Evolutionary conservation across 2,888 invertebrate genomes (phyloP).

Genomic region (Xylophagus ater): DNA sequence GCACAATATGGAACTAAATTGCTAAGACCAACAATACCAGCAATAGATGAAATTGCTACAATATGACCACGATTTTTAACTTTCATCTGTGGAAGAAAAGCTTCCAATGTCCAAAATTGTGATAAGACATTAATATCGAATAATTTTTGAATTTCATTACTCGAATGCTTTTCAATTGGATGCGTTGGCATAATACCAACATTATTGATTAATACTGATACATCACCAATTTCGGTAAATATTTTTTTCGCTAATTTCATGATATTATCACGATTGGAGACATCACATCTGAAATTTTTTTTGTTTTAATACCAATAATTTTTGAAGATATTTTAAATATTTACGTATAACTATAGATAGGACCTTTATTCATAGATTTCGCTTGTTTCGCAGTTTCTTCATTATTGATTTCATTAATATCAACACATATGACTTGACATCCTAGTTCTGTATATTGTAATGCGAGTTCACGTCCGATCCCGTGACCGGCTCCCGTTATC

Average conservation of each 20-base stretch:
- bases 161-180: conserved; percentile 51
- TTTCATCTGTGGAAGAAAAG: conserved; percentile 67
- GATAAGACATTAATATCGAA: conserved; percentile 69
- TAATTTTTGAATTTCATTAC: conserved; percentile 55
- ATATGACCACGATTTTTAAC: conserved; percentile 63
- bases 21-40: conserved; percentile 58
- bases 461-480: conserved; percentile 70
- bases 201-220: conserved; percentile 72
- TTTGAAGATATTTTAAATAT: conserved; percentile 13
- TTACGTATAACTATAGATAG: conserved; percentile 41
- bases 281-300: conserved; percentile 55
- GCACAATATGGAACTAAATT: conserved; percentile 74
- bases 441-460: conserved; percentile 59
- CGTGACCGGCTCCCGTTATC: conserved; percentile 80
- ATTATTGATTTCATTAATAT: conserved; percentile 60
- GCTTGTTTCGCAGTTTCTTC: conserved; percentile 53
- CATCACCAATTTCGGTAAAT: conserved; percentile 57
- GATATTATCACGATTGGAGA: conserved; percentile 58
- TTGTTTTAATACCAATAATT: not conserved
- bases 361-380: conserved; percentile 27
- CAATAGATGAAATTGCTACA: conserved; percentile 64
- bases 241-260: conserved; percentile 51
- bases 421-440: conserved; percentile 63
- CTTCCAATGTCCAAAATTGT: conserved; percentile 66
- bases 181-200: conserved; percentile 80